phyloP scores from a whole-genome alignment of 2,888 invertebrate genomes.

The Gonocerus acuteangulatus region DNA sequence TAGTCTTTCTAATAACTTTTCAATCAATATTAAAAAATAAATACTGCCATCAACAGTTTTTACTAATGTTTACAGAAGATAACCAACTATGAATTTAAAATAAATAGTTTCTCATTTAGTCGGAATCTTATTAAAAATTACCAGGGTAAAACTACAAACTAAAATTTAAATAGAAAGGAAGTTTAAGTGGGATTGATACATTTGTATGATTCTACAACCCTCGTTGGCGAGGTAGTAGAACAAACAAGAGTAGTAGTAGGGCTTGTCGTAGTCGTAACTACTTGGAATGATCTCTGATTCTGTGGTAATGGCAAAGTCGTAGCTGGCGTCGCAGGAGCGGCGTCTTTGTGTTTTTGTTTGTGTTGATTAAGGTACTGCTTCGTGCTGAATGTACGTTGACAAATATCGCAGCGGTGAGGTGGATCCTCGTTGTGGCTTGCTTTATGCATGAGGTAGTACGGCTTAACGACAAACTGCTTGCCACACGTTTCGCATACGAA shows the following conservation, averaged over 20 bases:
- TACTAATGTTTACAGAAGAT: no score
- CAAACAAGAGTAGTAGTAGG: slow-evolving; percentile 1
- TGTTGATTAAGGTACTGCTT: slow-evolving; percentile 56
- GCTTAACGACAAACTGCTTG: slow-evolving; percentile 58
- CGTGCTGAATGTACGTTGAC: slow-evolving; percentile 53
- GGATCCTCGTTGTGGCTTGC: slow-evolving; percentile 36
- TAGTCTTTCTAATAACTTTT: background rate
- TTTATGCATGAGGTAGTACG: slow-evolving; percentile 58
- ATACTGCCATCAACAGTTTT: background rate
- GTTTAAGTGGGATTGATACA: slow-evolving; percentile 4
- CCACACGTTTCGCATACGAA: slow-evolving; percentile 59
- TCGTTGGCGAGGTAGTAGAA: slow-evolving; percentile 6
- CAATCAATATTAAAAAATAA: slow-evolving; percentile 1
- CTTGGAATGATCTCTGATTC: slow-evolving; percentile 9
- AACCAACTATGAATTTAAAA: no score
- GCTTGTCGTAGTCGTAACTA: slow-evolving; percentile 5
- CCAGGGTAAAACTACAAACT: no score
- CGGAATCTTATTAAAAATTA: no score
- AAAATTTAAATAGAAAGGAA: no score
- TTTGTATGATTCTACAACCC: slow-evolving; percentile 8
- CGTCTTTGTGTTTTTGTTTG: slow-evolving; percentile 47
- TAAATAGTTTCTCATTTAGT: no score
- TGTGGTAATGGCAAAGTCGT: background rate
- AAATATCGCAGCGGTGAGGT: slow-evolving; percentile 54
- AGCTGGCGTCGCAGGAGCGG: background rate